A percentile compares a stretch with the other conserved stretches of the same genome.
Evolutionary conservation across 2,888 invertebrate genomes (phyloP).

Genomic region (Oxystoma pomonae): DNA sequence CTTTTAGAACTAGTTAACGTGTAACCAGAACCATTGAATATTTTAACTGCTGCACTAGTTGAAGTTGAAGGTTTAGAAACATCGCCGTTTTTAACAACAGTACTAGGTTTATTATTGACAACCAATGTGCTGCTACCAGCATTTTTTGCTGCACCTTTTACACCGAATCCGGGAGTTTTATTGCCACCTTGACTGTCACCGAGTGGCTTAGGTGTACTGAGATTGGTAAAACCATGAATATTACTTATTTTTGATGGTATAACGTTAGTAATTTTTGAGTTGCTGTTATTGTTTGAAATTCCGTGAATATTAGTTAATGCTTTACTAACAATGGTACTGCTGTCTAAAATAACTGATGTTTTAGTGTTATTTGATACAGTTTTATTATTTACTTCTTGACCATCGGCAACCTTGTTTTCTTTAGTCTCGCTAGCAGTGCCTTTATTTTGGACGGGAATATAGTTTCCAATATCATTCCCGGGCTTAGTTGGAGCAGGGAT

Average conservation of each 20-base stretch:
- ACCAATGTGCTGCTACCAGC: constrained; percentile 33
- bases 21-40: constrained; percentile 26
- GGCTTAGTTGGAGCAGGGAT: background rate
- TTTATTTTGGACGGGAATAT: constrained; percentile 23
- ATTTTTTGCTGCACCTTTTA: constrained; percentile 42
- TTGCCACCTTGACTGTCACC: background rate
- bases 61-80: background rate
- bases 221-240: constrained; percentile 32
- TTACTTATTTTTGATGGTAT: constrained; percentile 31
- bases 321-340: too few relatives aligned
- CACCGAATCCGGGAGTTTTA: background rate
- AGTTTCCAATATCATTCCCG: constrained; percentile 33
- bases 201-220: constrained; percentile 5
- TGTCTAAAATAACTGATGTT: background rate
- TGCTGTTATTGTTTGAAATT: constrained; percentile 17
- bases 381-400: background rate
- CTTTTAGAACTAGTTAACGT: constrained; percentile 15
- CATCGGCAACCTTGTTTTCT: constrained; percentile 5
- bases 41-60: background rate
- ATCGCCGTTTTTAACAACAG: constrained; percentile 8
- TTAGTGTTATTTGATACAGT: background rate
- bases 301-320: constrained; percentile 20
- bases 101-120: constrained; percentile 26
- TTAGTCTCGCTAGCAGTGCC: background rate
- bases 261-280: constrained; percentile 23